Evolutionary conservation across 2,888 invertebrate genomes (phyloP), one percentile per base, ranked within the genome.

Genomic region (Odontomyia ornata): DNA sequence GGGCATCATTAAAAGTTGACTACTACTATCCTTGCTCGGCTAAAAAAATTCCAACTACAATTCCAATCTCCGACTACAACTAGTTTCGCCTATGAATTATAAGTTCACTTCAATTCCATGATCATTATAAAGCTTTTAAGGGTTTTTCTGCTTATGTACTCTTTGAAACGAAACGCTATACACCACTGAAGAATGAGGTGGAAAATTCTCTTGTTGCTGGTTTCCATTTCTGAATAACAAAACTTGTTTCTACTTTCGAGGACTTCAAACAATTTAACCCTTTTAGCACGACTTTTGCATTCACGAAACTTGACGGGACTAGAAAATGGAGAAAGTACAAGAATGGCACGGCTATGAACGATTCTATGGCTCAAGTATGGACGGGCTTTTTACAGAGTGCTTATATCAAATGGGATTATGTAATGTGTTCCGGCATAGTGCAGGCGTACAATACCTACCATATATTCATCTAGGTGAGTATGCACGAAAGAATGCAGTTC

Each of bases 101-200:
- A 71, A 71, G 71, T 71, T 71, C 47, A 71, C 71, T 71, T 71
- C 71, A 71, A 47, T 71, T 71, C 52, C 71, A 71, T 71, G 47
- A 71, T 71, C 71, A 71, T 71, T 71, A 71, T 71, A 71, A 71
- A 71, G 71, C 71, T 71, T 71, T 71, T 71, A 71, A 71, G 52
- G 71, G 71, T 71, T 71, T 67, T 71, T 71, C 30, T 71, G 27
- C 71, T 52, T 52, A 60, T 25, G 5, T 23, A n/a, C 30, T 28
- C 64, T 28, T 64, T 64, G 21, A 64, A 25, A 27, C 64, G 27
- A 28, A 25, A 36, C 36, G 71, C 71, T 27, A n/a, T 71, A 18
- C 46, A 71, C 52, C 27, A 71, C 9, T n/a, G 52, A 71, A 71
- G 46, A 71, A 71, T 71, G 64, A 28, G 64, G 64, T 64, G 71